Conservation (phyloP, 2,797 vertebrate genomes). For the Selene dorsalis region DNA sequence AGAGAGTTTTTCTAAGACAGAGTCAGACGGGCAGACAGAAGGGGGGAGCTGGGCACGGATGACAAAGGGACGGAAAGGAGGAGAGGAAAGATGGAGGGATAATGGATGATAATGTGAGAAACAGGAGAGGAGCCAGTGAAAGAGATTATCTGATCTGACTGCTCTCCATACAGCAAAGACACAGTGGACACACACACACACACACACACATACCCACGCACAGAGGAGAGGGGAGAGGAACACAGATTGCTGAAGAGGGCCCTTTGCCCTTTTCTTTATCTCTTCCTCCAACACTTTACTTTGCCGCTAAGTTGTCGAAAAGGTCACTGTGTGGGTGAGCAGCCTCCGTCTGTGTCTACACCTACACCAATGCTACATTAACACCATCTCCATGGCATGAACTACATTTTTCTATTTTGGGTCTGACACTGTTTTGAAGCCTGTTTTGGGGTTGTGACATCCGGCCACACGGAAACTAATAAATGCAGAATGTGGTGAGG, state of each 20-base stretch:
- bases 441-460: background rate
- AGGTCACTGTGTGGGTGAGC: constrained; percentile 4
- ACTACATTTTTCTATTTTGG: constrained; percentile 20
- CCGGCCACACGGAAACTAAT: background rate
- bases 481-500: background rate
- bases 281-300: constrained; percentile 26
- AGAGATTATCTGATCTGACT: constrained; percentile 76
- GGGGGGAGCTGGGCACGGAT: constrained; percentile 38
- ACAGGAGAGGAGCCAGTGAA: constrained; percentile 75
- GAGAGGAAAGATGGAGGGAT: constrained; percentile 70
- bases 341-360: constrained; percentile 3
- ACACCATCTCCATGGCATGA: constrained; percentile 3
- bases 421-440: constrained; percentile 6
- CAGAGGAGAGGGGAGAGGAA: constrained; percentile 31
- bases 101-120: constrained; percentile 80
- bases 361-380: background rate
- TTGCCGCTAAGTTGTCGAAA: constrained; percentile 23
- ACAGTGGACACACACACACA: constrained; percentile 39
- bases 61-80: constrained; percentile 72
- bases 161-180: constrained; percentile 50
- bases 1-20: constrained; percentile 53
- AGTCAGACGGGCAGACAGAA: constrained; percentile 43
- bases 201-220: constrained; percentile 18
- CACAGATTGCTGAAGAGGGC: background rate
- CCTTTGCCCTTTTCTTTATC: background rate